Conservation (phyloP, 1,140 invertebrate genomes). For the Bombus polaris region DNA sequence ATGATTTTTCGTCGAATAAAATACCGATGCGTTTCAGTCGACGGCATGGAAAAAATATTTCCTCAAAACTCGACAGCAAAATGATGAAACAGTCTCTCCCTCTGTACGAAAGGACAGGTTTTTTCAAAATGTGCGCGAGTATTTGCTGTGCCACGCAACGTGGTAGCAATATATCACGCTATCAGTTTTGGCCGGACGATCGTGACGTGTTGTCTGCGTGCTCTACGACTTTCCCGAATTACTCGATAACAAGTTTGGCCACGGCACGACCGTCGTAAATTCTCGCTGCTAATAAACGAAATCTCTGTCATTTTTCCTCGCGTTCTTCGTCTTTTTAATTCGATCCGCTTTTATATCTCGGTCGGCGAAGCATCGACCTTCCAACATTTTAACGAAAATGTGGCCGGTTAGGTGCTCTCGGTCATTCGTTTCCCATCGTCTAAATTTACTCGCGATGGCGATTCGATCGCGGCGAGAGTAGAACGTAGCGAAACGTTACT, state of each 20-base stretch:
- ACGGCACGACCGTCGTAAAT: neutral
- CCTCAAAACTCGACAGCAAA: neutral
- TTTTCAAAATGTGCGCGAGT: too few species aligned
- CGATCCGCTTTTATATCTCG: neutral
- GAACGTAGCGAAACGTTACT: neutral
- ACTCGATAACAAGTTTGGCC: slow-evolving; percentile 1
- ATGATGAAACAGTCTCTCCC: neutral
- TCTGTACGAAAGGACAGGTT: too few species aligned
- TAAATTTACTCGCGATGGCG: too few species aligned
- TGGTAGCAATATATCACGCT: too few species aligned
- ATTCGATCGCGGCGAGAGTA: too few species aligned
- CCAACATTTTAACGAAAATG: neutral
- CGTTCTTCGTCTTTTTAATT: too few species aligned
- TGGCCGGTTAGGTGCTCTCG: neutral
- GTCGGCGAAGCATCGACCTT: neutral
- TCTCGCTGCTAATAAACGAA: neutral
- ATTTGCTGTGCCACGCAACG: too few species aligned
- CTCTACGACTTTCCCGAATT: slow-evolving; percentile 5
- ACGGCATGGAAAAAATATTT: neutral
- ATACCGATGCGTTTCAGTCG: neutral
- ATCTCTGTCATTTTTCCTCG: too few species aligned
- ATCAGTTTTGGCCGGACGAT: too few species aligned
- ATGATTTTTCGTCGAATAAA: neutral
- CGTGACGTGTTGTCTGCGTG: slow-evolving; percentile 2
- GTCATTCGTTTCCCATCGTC: neutral